Evolutionary conservation across 1,140 invertebrate species (phyloP).

Genomic region (Ceratitis capitata): DNA sequence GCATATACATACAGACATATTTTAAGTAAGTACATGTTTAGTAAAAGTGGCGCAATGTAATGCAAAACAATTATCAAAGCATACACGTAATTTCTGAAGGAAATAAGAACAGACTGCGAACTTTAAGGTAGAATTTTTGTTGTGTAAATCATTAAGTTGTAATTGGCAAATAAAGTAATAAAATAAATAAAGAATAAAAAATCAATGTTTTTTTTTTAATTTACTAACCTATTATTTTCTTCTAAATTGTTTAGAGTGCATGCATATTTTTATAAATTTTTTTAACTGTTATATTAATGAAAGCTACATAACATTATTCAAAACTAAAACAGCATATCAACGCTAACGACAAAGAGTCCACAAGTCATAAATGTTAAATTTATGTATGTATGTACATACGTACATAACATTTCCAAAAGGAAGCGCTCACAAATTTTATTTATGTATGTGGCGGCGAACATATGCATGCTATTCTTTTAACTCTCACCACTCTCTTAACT

Average conservation of each 20-base stretch:
- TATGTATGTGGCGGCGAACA: too few species aligned
- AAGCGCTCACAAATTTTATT: too few species aligned
- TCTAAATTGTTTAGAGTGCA: background rate
- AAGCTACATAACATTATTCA: too few species aligned
- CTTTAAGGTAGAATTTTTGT: constrained; percentile 30
- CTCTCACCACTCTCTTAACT: too few species aligned
- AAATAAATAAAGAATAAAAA: constrained; percentile 34
- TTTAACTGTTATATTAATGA: too few species aligned
- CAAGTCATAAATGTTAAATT: too few species aligned
- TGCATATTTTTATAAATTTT: background rate
- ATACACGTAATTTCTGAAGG: constrained; percentile 4
- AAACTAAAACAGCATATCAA: too few species aligned
- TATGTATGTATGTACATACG: too few species aligned
- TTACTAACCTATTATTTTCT: background rate
- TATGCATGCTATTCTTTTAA: too few species aligned
- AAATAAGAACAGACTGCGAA: constrained; percentile 34
- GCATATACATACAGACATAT: constrained; percentile 37
- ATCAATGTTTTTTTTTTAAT: background rate
- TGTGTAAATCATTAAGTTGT: constrained; percentile 36
- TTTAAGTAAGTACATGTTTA: constrained; percentile 23
- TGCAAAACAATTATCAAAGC: background rate
- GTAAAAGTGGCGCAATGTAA: constrained; percentile 17
- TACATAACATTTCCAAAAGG: too few species aligned
- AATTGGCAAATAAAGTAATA: constrained; percentile 37
- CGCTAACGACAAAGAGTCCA: too few species aligned